phyloP scores from a whole-genome alignment of 1,140 invertebrate genomes.

The Micrasema minimum region DNA sequence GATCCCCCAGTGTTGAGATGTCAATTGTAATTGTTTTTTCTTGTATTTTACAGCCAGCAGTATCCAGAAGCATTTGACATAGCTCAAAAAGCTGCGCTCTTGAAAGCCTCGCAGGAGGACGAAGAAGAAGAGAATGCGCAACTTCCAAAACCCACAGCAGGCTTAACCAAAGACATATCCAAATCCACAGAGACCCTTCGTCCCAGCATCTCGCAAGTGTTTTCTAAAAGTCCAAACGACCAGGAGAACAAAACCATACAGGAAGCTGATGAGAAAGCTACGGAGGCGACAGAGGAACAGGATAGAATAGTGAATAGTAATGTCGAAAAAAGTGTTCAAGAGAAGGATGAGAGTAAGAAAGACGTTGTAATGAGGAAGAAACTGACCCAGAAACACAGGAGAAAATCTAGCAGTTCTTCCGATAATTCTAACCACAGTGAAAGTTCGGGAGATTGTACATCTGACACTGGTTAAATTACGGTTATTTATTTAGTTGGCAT shows the following conservation, averaged over 20 bases:
- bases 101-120: conserved; percentile 69
- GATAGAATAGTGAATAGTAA: conserved; percentile 12
- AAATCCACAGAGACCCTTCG: conserved; percentile 66
- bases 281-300: conserved; percentile 22
- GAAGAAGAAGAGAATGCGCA: conserved; percentile 63
- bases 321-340: conserved; percentile 1
- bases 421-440: conserved; percentile 47
- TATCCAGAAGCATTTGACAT: conserved; percentile 86
- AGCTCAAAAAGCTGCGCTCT: conserved; percentile 70
- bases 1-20: no score
- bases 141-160: conserved; percentile 50
- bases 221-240: conserved; percentile 38
- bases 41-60: conserved; percentile 72
- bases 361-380: conserved; percentile 1
- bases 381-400: conserved; percentile 28
- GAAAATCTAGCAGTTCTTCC: conserved; percentile 48
- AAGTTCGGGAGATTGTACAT: conserved; percentile 49
- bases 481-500: neutral
- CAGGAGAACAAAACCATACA: conserved; percentile 34
- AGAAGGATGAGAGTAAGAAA: conserved; percentile 14
- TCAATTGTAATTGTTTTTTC: no score
- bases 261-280: conserved; percentile 19
- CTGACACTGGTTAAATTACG: conserved; percentile 45
- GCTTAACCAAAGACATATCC: conserved; percentile 63
- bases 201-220: conserved; percentile 56